Percentiles rank a stretch among this genome's conserved stretches.
phyloP scores from a whole-genome alignment of 2,113 vertebrate species.

The Amblyopsis rosae region DNA sequence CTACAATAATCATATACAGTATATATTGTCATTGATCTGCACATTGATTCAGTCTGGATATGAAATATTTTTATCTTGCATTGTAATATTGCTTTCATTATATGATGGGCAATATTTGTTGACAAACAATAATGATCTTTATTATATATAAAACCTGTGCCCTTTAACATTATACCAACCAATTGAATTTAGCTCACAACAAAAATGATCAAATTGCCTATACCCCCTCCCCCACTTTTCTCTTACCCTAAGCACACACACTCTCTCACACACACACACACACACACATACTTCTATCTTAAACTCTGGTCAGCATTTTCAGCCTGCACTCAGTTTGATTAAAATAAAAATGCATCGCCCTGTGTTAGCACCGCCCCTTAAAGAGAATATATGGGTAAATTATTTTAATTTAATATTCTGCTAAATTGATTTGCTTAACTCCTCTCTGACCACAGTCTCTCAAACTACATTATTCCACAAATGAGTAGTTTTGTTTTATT shows the following conservation, averaged over 20 bases:
- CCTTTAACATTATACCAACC: constrained; percentile 26
- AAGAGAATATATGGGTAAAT: constrained; percentile 50
- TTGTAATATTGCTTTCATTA: constrained; percentile 39
- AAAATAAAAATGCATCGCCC: constrained; percentile 62
- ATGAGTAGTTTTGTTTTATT: constrained; percentile 53
- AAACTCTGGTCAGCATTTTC: constrained; percentile 64
- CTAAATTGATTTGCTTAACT: constrained; percentile 20
- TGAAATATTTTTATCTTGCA: constrained; percentile 36
- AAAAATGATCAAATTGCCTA: constrained; percentile 30
- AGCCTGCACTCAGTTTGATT: constrained; percentile 69
- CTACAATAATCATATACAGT: constrained; percentile 35
- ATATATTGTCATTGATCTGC: constrained; percentile 27
- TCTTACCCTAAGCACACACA: not conserved
- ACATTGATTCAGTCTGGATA: constrained; percentile 25
- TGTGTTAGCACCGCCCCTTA: constrained; percentile 30
- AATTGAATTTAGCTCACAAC: constrained; percentile 19
- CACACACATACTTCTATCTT: constrained; percentile 9
- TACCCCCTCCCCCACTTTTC: not conserved
- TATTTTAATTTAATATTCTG: constrained; percentile 24
- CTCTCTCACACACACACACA: constrained; percentile 1
- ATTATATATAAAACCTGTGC: constrained; percentile 46
- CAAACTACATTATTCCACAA: constrained; percentile 33
- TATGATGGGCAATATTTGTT: constrained; percentile 29
- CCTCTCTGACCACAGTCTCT: constrained; percentile 4
- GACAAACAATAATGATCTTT: constrained; percentile 31